Percentiles rank a stretch among this genome's conserved stretches.
Conservation (phyloP, 2,888 invertebrate genomes). For the Pemphredon lugubris region DNA sequence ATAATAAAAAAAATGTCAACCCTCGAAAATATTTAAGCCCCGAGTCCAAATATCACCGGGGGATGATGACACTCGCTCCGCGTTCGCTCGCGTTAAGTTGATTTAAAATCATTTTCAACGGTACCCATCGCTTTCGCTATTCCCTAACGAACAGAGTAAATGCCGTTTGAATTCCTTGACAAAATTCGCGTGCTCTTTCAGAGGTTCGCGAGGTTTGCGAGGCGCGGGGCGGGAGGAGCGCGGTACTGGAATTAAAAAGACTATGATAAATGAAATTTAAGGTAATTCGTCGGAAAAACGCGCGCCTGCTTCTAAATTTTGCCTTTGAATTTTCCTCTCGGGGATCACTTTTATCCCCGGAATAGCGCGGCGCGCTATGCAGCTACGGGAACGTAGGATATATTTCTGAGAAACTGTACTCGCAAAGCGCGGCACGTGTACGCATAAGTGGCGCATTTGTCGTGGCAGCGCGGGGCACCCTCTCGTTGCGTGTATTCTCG, state of each 20-base stretch:
- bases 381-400: constrained; percentile 14
- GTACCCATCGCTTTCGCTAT: too few relatives aligned
- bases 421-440: constrained; percentile 29
- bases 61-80: too few relatives aligned
- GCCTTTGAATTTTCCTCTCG: background rate
- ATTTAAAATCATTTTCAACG: too few relatives aligned
- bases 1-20: too few relatives aligned
- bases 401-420: constrained; percentile 33
- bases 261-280: constrained; percentile 17
- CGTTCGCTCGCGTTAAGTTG: too few relatives aligned
- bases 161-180: too few relatives aligned
- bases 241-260: constrained; percentile 2
- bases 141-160: too few relatives aligned
- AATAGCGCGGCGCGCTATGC: background rate
- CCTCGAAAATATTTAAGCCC: too few relatives aligned
- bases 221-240: too few relatives aligned
- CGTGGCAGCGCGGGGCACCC: constrained; percentile 1
- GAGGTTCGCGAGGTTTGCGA: too few relatives aligned
- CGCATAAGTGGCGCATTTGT: constrained; percentile 49
- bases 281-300: background rate
- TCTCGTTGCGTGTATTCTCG: constrained; percentile 9
- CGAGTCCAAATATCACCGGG: too few relatives aligned
- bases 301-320: background rate
- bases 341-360: background rate
- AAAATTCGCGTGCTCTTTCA: too few relatives aligned